These are phyloP conservation scores for Heteromormyrus szaboi DNA, from an alignment of 2,797 vertebrate species.

Conservation along the genomic window DNA sequence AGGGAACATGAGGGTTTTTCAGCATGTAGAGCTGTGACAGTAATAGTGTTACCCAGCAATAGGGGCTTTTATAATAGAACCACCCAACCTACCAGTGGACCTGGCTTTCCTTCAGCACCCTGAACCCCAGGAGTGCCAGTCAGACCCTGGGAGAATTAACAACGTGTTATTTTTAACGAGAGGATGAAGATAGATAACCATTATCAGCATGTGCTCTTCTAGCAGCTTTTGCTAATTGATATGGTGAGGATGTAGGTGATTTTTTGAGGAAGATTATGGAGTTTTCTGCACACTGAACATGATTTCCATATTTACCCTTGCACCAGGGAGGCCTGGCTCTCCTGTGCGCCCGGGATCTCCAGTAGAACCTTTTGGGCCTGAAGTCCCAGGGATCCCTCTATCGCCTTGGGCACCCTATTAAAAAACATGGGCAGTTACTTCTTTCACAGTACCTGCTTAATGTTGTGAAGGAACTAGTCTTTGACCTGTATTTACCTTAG, in stretches of 20 bases:
- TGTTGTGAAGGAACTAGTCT: background rate
- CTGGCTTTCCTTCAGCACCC: slow-evolving; percentile 93
- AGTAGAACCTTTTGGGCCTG: slow-evolving; percentile 84
- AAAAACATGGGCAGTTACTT: slow-evolving; percentile 10
- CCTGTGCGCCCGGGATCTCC: slow-evolving; percentile 90
- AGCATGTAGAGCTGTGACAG: background rate
- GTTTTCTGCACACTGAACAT: background rate
- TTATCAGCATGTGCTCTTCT: background rate
- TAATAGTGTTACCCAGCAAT: background rate
- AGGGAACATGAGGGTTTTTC: background rate
- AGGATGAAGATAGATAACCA: background rate
- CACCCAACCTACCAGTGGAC: slow-evolving; percentile 75
- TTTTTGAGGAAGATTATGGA: background rate
- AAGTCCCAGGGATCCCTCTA: slow-evolving; percentile 76
- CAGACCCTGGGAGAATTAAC: slow-evolving; percentile 71
- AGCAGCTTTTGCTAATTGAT: background rate
- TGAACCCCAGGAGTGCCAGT: slow-evolving; percentile 94
- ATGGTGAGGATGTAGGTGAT: background rate
- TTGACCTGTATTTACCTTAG: slow-evolving; percentile 68
- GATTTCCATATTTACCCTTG: slow-evolving; percentile 69
- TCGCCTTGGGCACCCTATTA: slow-evolving; percentile 88
- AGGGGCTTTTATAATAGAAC: background rate
- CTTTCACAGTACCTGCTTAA: background rate
- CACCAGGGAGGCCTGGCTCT: slow-evolving; percentile 92
- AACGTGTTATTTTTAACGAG: background rate